Percentiles rank a stretch among this genome's conserved stretches.
Conservation (phyloP, 2,113 vertebrate genomes). For the Thunnus thynnus region DNA sequence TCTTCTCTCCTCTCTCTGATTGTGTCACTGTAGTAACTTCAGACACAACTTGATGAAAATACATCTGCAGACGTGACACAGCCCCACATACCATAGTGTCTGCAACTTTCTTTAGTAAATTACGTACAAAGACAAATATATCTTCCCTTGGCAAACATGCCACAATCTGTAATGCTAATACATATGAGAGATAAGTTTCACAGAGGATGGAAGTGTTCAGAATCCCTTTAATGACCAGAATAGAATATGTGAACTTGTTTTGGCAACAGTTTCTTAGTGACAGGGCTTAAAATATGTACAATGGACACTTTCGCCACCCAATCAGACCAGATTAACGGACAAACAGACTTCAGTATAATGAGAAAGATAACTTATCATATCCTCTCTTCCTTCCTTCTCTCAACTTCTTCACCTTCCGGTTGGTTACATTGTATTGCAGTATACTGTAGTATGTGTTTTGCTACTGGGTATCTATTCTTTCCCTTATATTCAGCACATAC, state of each 20-base stretch:
- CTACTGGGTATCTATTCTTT: not conserved
- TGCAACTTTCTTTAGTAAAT: not conserved
- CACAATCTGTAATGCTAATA: not conserved
- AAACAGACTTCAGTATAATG: not conserved
- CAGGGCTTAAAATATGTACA: not conserved
- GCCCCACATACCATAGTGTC: not conserved
- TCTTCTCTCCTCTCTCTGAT: not conserved
- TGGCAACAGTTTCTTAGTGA: not conserved
- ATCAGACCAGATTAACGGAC: too few relatives aligned
- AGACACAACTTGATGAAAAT: not conserved
- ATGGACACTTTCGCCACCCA: not conserved
- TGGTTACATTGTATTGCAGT: not conserved
- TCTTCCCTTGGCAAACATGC: not conserved
- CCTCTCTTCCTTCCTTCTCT: not conserved
- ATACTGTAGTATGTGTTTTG: not conserved
- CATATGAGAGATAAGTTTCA: not conserved
- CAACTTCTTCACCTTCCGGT: not conserved
- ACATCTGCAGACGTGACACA: not conserved
- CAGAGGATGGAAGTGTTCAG: not conserved
- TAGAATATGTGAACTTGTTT: not conserved
- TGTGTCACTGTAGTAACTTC: not conserved
- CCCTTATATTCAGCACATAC: not conserved
- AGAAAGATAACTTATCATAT: not conserved
- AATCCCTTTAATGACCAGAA: not conserved
- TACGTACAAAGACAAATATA: not conserved